Evolutionary conservation across 2,888 invertebrate species (phyloP).

Genomic region (Resseliella maxima): DNA sequence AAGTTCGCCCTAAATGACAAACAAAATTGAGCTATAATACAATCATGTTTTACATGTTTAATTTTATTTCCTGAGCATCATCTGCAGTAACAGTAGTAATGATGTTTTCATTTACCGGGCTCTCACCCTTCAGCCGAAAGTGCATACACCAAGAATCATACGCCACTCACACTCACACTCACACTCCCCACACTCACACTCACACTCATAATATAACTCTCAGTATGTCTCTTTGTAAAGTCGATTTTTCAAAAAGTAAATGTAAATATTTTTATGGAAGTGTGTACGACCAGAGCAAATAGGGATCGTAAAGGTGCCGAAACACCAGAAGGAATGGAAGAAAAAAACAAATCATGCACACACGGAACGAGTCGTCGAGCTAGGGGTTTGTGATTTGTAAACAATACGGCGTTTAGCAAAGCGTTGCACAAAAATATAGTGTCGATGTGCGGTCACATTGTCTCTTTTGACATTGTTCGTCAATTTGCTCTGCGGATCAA

Average conservation of each 20-base stretch:
- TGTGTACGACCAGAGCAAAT: not conserved
- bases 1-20: constrained; percentile 30
- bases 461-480: constrained; percentile 48
- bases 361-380: not conserved
- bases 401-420: constrained; percentile 6
- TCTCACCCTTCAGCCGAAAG: not conserved
- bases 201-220: too few relatives aligned
- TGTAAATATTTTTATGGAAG: constrained; percentile 39
- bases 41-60: constrained; percentile 46
- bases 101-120: not conserved
- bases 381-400: constrained; percentile 51
- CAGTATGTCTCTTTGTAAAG: not conserved
- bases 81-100: not conserved
- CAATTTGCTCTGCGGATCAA: constrained; percentile 37
- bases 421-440: constrained; percentile 38
- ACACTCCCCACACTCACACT: not conserved
- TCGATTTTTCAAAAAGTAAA: not conserved
- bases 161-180: too few relatives aligned
- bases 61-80: constrained; percentile 32
- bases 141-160: not conserved
- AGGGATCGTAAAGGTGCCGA: not conserved
- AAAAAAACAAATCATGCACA: not conserved
- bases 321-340: too few relatives aligned
- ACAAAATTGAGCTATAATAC: constrained; percentile 53
- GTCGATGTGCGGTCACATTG: constrained; percentile 52